Evolutionary conservation across 2,113 vertebrate genomes (phyloP), one percentile per base, ranked within the genome.

Genomic region (Chaetura pelagica): DNA sequence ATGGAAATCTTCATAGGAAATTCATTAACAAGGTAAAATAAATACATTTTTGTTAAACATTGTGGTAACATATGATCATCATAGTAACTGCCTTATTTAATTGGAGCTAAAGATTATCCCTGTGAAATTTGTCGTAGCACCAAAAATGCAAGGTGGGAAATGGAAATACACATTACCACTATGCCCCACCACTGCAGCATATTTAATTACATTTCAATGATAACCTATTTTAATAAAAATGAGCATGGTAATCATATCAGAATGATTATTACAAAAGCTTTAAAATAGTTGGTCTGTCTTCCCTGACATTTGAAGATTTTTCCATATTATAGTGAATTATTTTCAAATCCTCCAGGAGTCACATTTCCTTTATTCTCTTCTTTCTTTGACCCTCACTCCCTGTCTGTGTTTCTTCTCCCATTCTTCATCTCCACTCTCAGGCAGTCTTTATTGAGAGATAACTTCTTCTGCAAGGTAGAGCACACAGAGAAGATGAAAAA

Each of bases 401-500:
- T 61, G 21, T 54, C 81, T 87, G 68, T 62, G 34, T 84, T 89
- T 78, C 69, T 92, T 84, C 32, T 89, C 30, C 16, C 44, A 84
- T 74, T 57, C 88, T 84, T 90, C 90, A 87, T 90, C 52, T 92
- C 59, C 4, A 4, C 38, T 90, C 48, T 86, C 73, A 75, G 68
- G 61, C 79, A 88, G 29, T 38, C 40, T 95, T 90, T 91, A 95
- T 87, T 94, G 88, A 92, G 92, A 89, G 57, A 74, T 88, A 87
- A 27, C n/a, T 92, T 82, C 64, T 90, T 92, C 48, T 84, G 72
- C 73, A 58, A 48, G 27, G 52, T 68, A 82, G 64, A 75, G 29
- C 79, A 76, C 64, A 90, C 57, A 93, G 51, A 79, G 81, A 91
- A 94, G 84, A 90, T 93, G 90, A 94, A 90, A 93, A 96, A 83